A percentile compares a stretch with the other conserved stretches of the same genome.
phyloP scores from a whole-genome alignment of 2,888 invertebrate species.

The Polylopha cassiicola region DNA sequence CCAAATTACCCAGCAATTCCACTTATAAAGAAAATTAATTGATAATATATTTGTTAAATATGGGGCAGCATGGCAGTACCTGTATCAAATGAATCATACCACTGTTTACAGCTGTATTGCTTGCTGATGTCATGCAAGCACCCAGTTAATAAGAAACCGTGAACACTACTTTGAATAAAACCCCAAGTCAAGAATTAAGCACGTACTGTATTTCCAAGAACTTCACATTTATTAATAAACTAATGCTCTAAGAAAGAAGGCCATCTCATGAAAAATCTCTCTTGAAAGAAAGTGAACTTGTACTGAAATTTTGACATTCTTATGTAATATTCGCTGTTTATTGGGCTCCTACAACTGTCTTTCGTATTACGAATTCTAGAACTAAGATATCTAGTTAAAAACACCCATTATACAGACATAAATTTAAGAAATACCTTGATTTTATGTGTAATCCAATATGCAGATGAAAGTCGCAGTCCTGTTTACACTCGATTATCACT shows the following conservation, averaged over 20 bases:
- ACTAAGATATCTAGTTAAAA: too few species aligned
- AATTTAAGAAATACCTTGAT: constrained; percentile 60
- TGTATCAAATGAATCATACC: constrained; percentile 52
- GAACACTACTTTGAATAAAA: constrained; percentile 32
- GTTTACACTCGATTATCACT: constrained; percentile 69
- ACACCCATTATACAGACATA: too few species aligned
- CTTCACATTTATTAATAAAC: constrained; percentile 34
- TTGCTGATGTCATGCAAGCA: constrained; percentile 68
- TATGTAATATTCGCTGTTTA: constrained; percentile 59
- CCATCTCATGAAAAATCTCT: constrained; percentile 17
- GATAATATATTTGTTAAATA: too few species aligned
- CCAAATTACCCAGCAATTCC: too few species aligned
- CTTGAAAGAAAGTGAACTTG: constrained; percentile 15
- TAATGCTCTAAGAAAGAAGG: constrained; percentile 36
- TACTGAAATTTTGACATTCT: constrained; percentile 37
- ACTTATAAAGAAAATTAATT: too few species aligned
- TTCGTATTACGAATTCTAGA: too few species aligned
- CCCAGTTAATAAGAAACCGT: constrained; percentile 34
- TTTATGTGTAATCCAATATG: constrained; percentile 76
- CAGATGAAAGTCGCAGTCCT: constrained; percentile 69
- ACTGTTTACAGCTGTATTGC: constrained; percentile 54
- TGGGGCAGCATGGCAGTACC: too few species aligned
- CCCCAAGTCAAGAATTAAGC: constrained; percentile 28
- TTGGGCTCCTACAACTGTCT: constrained; percentile 23
- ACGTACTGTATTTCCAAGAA: constrained; percentile 44